Evolutionary conservation across 2,888 invertebrate species (phyloP).

Genomic region (Buathra laborator): DNA sequence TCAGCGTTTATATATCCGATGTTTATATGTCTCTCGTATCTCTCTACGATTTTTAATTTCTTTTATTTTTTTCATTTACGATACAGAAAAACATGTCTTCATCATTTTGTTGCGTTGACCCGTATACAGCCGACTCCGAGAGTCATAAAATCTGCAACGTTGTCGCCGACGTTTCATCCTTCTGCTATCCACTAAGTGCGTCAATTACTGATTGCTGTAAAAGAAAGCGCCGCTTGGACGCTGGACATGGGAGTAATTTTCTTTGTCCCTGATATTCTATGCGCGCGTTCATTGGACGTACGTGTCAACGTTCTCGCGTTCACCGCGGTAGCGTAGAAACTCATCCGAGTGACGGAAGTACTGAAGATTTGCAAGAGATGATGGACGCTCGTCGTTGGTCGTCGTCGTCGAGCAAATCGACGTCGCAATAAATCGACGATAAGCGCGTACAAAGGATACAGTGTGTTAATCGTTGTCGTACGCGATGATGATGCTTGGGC

Average conservation of each 20-base stretch:
- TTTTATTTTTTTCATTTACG: slow-evolving; percentile 1
- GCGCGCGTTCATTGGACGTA: slow-evolving; percentile 8
- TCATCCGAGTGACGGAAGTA: slow-evolving; percentile 61
- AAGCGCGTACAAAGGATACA: slow-evolving; percentile 62
- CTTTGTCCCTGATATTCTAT: slow-evolving; percentile 53
- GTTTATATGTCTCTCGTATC: background rate
- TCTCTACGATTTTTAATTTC: background rate
- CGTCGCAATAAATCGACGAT: slow-evolving; percentile 66
- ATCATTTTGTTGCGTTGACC: slow-evolving; percentile 17
- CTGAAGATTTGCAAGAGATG: slow-evolving; percentile 38
- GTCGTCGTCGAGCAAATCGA: slow-evolving; percentile 55
- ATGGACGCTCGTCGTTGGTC: slow-evolving; percentile 36
- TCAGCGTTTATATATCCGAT: background rate
- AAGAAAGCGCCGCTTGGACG: background rate
- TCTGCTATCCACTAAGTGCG: slow-evolving; percentile 45
- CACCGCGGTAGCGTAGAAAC: slow-evolving; percentile 7
- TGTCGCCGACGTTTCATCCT: slow-evolving; percentile 32
- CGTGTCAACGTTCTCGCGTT: slow-evolving; percentile 43
- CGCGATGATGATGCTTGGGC: slow-evolving; percentile 22
- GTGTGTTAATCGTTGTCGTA: slow-evolving; percentile 53
- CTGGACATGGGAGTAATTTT: slow-evolving; percentile 41
- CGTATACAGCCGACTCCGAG: background rate
- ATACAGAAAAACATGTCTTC: slow-evolving; percentile 16
- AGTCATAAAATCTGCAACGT: slow-evolving; percentile 39
- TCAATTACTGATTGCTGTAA: slow-evolving; percentile 54